Evolutionary conservation across 2,113 vertebrate species (phyloP), one percentile per base, ranked within the genome.

Genomic region (Pyrgilauda ruficollis): DNA sequence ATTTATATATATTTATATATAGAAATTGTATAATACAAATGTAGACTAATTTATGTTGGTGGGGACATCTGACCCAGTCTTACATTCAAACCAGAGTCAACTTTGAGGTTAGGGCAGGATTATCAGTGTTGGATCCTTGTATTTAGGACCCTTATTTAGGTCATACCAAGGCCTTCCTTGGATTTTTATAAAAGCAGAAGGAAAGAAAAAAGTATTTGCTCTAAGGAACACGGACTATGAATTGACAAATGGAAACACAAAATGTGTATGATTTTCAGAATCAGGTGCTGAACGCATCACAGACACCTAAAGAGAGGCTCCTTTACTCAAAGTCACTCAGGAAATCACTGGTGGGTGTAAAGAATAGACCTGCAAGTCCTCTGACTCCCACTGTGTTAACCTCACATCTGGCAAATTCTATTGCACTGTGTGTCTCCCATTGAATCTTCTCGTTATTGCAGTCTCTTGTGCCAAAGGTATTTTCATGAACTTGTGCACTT

Each of bases 401-500:
- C 30, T 79, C 70, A 85, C 59, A 87, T 89, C 87, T 78, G 59
- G 88, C 9, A 78, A 64, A 27, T 78, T 69, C 67, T 74, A 41
- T 63, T 78, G 72, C 16, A 28, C 33, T 83, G 1, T 56, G 20
- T 49, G n/a, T 80, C 63, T 68, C 39, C 79, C 77, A 75, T 64
- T 74, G 83, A 83, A 67, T 88, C 81, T 81, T 80, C 62, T 79
- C 27, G 13, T 89, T 89, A 72, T 74, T 87, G 11, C 14, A 55
- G 39, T 74, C 33, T 56, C 30, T 84, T 72, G 76, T 69, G 59
- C 20, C 52, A 39, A 74, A 68, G 26, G 7, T 63, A 93, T 39
- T 85, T 93, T 87, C 41, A 67, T 91, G 91, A 95, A 83, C 79
- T 90, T 87, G 26, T 6, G 72, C 74, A 79, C 84, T 95, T 80